A percentile compares a stretch with the other conserved stretches of the same genome.
Evolutionary conservation across 2,113 vertebrate species (phyloP).

Genomic region (Merops nubicus): DNA sequence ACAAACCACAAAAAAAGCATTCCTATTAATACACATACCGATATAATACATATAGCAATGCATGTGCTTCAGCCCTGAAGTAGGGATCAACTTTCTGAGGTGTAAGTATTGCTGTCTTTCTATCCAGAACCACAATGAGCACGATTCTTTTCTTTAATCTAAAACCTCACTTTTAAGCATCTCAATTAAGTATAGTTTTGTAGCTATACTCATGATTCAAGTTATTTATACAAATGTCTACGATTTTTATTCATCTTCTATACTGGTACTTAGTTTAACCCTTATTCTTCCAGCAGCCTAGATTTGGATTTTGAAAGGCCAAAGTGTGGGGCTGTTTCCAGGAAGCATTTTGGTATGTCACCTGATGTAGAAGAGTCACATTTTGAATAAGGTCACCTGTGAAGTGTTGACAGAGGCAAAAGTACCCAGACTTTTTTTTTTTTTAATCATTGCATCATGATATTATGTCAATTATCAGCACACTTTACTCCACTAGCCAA

Average conservation of each 20-base stretch:
- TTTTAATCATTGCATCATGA: background rate
- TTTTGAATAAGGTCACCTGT: background rate
- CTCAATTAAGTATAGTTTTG: background rate
- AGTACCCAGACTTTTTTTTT: background rate
- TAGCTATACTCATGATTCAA: background rate
- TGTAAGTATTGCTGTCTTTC: background rate
- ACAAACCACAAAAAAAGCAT: background rate
- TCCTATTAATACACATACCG: rapidly evolving
- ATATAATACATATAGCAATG: background rate
- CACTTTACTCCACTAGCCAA: background rate
- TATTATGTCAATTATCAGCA: background rate
- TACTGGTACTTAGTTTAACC: background rate
- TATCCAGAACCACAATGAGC: background rate
- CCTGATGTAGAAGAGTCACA: background rate
- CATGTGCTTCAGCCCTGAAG: background rate
- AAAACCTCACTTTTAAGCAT: background rate
- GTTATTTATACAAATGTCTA: background rate
- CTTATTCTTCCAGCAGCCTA: background rate
- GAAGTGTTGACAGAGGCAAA: background rate
- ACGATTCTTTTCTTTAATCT: background rate
- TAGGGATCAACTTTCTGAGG: background rate
- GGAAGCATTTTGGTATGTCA: background rate
- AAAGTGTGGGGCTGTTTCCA: background rate
- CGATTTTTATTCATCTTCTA: background rate
- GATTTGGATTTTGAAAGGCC: background rate